Evolutionary conservation across 2,113 vertebrate species (phyloP).

Genomic region (Neofelis nebulosa): DNA sequence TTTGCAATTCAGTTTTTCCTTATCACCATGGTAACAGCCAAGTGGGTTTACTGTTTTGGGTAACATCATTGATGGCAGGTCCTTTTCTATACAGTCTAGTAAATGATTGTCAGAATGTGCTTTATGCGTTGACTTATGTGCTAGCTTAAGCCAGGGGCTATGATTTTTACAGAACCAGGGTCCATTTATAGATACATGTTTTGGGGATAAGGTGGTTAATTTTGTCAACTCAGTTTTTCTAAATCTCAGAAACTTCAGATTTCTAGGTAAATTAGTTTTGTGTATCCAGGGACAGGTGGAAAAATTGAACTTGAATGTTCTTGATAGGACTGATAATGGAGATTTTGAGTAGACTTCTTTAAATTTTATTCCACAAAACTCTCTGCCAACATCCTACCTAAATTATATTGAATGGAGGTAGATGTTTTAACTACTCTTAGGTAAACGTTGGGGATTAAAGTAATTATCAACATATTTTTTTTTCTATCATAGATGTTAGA

Average conservation of each 20-base stretch:
- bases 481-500: neutral
- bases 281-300: neutral
- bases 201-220: neutral
- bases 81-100: neutral
- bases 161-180: neutral
- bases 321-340: neutral
- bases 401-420: neutral
- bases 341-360: constrained; percentile 4
- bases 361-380: neutral
- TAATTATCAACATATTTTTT: neutral
- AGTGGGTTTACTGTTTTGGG: neutral
- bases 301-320: constrained; percentile 36
- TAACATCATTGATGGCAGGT: neutral
- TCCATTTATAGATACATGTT: constrained; percentile 28
- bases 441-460: neutral
- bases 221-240: neutral
- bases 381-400: neutral
- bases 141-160: neutral
- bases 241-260: constrained; percentile 13
- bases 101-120: neutral
- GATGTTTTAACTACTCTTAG: neutral
- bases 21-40: constrained; percentile 26
- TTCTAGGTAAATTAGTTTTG: constrained; percentile 52
- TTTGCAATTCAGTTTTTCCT: neutral
- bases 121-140: neutral